phyloP scores from a whole-genome alignment of 2,113 vertebrate genomes.

The Channa argus region DNA sequence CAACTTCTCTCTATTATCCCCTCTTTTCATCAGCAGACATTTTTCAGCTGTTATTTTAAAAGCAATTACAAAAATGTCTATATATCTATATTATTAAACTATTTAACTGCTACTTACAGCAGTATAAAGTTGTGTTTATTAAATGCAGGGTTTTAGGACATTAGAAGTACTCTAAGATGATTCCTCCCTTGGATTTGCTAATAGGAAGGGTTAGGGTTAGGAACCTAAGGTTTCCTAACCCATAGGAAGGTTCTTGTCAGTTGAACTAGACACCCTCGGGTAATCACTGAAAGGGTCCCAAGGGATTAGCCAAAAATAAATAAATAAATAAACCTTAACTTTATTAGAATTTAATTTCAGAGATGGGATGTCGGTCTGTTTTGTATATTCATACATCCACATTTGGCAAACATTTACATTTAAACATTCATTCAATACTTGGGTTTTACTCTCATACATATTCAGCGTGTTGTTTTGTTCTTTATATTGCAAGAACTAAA shows the following conservation, averaged over 20 bases:
- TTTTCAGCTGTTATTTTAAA: too few species aligned
- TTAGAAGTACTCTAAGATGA: background rate
- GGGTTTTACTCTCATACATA: too few species aligned
- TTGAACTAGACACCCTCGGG: background rate
- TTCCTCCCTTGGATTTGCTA: conserved; percentile 6
- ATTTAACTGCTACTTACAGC: background rate
- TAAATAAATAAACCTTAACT: background rate
- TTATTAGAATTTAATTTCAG: conserved; percentile 19
- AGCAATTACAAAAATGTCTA: background rate
- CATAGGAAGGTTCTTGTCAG: background rate
- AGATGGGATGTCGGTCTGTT: conserved; percentile 12
- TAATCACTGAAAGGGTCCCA: conserved; percentile 14
- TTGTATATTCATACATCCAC: background rate
- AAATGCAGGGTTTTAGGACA: background rate
- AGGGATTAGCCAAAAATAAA: conserved; percentile 1
- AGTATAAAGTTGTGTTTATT: background rate
- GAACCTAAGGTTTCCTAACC: too few species aligned
- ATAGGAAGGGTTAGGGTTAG: too few species aligned
- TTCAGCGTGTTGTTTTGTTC: background rate
- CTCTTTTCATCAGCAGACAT: background rate
- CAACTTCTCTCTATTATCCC: background rate
- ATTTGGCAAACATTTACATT: too few species aligned
- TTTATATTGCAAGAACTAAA: background rate
- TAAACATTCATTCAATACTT: too few species aligned
- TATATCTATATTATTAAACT: too few species aligned